Evolutionary conservation across 1,140 invertebrate species (phyloP).

Genomic region (Trichonephila clavata): DNA sequence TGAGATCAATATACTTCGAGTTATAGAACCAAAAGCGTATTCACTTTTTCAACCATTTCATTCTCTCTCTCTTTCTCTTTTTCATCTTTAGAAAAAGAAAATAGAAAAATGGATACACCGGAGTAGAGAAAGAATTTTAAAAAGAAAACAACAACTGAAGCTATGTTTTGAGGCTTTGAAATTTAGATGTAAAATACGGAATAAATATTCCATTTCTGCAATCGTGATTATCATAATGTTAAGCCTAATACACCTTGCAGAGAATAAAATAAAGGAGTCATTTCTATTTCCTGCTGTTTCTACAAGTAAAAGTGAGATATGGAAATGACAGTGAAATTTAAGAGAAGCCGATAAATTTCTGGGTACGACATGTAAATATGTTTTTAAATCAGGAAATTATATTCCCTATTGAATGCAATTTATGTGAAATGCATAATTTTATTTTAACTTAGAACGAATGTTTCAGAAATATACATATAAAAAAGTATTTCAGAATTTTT

Average conservation of each 20-base stretch:
- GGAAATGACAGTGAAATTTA: slow-evolving; percentile 18
- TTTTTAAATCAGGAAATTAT: neutral
- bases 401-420: neutral
- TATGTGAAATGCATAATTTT: neutral
- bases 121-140: no score
- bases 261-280: neutral
- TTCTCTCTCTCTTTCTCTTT: neutral
- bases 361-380: neutral
- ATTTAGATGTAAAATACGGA: slow-evolving; percentile 34
- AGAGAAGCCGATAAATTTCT: neutral
- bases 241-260: neutral
- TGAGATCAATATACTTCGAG: slow-evolving; percentile 23
- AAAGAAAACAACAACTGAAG: neutral
- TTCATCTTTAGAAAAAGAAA: neutral
- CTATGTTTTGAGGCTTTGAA: neutral
- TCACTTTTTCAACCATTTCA: neutral
- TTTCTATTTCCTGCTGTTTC: neutral
- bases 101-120: neutral
- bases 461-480: neutral
- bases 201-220: neutral
- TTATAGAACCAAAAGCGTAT: slow-evolving; percentile 10
- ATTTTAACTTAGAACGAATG: neutral
- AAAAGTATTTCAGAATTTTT: neutral
- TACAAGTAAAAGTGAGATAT: neutral
- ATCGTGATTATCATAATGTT: slow-evolving; percentile 21